Conservation (phyloP, 2,888 invertebrate genomes). For the Plagiodera versicolora region DNA sequence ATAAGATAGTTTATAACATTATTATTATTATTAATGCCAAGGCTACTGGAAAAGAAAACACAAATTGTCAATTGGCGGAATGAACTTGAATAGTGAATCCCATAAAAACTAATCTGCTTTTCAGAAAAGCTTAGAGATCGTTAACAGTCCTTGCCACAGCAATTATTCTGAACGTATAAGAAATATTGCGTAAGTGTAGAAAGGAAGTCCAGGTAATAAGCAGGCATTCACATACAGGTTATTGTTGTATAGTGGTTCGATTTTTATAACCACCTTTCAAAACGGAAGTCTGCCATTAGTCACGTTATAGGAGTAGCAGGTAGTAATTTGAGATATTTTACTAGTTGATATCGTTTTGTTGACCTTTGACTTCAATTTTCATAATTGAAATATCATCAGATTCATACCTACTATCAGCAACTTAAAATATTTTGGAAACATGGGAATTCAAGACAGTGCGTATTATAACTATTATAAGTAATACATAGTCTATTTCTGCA, state of each 20-base stretch:
- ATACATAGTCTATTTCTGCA: too few species aligned
- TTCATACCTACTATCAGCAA: too few species aligned
- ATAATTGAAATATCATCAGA: too few species aligned
- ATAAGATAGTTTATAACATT: too few species aligned
- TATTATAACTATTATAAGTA: too few species aligned
- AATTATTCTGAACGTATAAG: background rate
- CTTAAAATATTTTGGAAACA: too few species aligned
- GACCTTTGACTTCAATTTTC: background rate
- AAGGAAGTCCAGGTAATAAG: background rate
- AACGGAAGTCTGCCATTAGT: background rate
- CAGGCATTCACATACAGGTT: background rate
- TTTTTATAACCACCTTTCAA: background rate
- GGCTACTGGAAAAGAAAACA: too few species aligned
- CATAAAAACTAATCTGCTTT: too few species aligned
- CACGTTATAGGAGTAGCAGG: background rate
- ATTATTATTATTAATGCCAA: too few species aligned
- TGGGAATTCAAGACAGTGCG: too few species aligned
- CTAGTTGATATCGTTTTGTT: background rate
- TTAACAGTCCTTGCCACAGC: background rate
- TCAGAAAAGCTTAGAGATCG: background rate
- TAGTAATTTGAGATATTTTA: background rate
- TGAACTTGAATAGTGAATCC: too few species aligned
- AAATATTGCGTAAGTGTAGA: background rate
- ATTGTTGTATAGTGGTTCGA: background rate
- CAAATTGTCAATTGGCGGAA: too few species aligned